Evolutionary conservation across 1,140 invertebrate species (phyloP).

Genomic region (Bombus pyrosoma): DNA sequence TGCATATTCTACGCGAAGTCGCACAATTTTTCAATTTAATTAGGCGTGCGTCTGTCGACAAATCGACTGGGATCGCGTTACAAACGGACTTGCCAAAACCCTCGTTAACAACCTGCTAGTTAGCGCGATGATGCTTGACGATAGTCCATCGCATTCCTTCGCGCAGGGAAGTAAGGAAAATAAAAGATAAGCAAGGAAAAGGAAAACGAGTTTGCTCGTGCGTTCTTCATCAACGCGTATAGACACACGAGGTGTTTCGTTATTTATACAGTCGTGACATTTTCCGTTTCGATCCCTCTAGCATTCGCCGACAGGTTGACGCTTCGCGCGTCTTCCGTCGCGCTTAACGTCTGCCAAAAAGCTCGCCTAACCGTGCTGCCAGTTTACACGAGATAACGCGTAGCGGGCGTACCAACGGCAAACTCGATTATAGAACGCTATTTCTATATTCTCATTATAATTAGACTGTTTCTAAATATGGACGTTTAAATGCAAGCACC

Average conservation of each 20-base stretch:
- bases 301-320: constrained; percentile 29
- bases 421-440: constrained; percentile 46
- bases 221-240: not conserved
- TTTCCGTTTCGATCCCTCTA: constrained; percentile 37
- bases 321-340: constrained; percentile 28
- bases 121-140: not conserved
- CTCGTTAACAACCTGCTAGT: constrained; percentile 24
- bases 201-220: not conserved
- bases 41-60: constrained; percentile 29
- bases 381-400: constrained; percentile 48
- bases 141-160: not conserved
- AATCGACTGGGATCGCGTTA: constrained; percentile 18
- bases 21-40: constrained; percentile 38
- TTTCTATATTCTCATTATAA: constrained; percentile 48
- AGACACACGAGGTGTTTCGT: not conserved
- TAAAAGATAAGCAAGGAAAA: not conserved
- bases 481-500: constrained; percentile 32
- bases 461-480: constrained; percentile 40
- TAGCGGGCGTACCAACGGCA: constrained; percentile 10
- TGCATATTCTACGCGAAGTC: not conserved
- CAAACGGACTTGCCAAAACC: constrained; percentile 25
- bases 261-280: constrained; percentile 43
- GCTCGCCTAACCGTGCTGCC: constrained; percentile 30
- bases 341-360: constrained; percentile 33
- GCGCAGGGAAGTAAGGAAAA: not conserved